Percentiles rank a stretch among this genome's conserved stretches.
Conservation (phyloP, 2,888 invertebrate species). For the Hydropsyche betteni region DNA sequence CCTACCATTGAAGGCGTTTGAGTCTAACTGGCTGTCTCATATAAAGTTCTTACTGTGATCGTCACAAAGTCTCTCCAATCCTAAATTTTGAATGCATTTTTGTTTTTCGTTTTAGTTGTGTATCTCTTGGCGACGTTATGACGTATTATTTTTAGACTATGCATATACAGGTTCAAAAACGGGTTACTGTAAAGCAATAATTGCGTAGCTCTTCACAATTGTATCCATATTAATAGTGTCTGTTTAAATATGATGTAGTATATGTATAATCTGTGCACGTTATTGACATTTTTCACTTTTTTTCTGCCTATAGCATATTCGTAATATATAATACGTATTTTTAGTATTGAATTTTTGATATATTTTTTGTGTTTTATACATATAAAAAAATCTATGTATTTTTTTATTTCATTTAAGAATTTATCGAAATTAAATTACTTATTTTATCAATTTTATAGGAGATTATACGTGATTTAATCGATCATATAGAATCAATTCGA, state of each 20-base stretch:
- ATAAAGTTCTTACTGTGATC: conserved; percentile 38
- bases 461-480: too few species aligned
- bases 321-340: neutral
- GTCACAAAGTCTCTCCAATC: conserved; percentile 16
- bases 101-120: neutral
- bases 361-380: neutral
- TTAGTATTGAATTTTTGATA: neutral
- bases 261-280: neutral
- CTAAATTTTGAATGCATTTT: neutral
- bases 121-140: neutral
- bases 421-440: too few species aligned
- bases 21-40: conserved; percentile 51
- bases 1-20: conserved; percentile 47
- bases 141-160: conserved; percentile 13
- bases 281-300: neutral
- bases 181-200: conserved; percentile 35
- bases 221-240: conserved; percentile 16
- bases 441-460: too few species aligned
- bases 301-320: neutral
- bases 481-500: too few species aligned
- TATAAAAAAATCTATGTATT: too few species aligned
- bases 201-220: neutral
- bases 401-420: too few species aligned
- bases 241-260: neutral
- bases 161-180: conserved; percentile 42